These are phyloP conservation scores for Natator depressus DNA, from an alignment of 2,113 vertebrate genomes.

Conservation along the genomic window DNA sequence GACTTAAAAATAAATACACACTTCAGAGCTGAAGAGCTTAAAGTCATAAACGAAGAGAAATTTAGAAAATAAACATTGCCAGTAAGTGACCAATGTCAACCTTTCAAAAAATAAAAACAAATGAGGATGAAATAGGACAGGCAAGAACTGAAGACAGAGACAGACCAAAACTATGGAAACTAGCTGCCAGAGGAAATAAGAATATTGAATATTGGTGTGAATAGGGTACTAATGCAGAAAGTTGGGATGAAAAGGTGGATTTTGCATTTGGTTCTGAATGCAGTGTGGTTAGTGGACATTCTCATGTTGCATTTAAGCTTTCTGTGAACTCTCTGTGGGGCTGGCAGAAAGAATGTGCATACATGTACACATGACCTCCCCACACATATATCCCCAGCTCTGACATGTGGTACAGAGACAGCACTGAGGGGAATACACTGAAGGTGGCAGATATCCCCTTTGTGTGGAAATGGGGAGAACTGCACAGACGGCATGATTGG, in stretches of 20 bases:
- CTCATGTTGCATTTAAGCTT: neutral
- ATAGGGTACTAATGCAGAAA: neutral
- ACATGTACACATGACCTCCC: neutral
- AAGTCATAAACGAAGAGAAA: neutral
- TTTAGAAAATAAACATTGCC: neutral
- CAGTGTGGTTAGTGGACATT: neutral
- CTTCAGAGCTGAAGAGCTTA: neutral
- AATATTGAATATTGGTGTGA: neutral
- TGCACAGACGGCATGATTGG: neutral
- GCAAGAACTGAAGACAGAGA: constrained; percentile 57
- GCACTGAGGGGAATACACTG: neutral
- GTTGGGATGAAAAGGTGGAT: neutral
- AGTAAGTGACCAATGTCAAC: neutral
- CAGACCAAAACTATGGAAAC: no score
- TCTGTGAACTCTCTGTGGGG: neutral
- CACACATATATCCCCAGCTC: neutral
- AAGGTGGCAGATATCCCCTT: rapidly evolving
- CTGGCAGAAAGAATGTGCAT: neutral
- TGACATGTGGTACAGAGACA: neutral
- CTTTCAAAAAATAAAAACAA: neutral
- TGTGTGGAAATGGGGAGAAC: neutral
- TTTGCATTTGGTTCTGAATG: neutral
- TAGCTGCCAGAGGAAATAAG: no score
- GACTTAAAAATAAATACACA: constrained; percentile 16
- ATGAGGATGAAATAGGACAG: neutral